Percentiles rank a stretch among this genome's conserved stretches.
Evolutionary conservation across 2,888 invertebrate species (phyloP).

Genomic region (Drosophila ezoana): DNA sequence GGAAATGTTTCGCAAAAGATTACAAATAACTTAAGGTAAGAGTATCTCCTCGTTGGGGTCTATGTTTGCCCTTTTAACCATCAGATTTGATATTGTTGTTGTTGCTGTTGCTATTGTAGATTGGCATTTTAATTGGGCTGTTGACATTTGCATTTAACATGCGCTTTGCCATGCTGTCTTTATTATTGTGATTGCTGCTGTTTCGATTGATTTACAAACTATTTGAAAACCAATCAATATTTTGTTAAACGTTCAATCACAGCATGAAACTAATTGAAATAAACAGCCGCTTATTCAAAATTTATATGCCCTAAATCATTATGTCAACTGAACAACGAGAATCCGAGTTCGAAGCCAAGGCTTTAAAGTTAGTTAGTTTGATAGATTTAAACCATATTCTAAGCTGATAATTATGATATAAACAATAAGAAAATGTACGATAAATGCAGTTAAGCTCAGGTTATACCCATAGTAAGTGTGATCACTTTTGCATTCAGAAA

Average conservation of each 20-base stretch:
- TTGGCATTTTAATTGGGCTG: conserved; percentile 56
- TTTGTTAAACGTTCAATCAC: background rate
- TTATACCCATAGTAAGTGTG: too few relatives aligned
- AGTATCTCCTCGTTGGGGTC: conserved; percentile 1
- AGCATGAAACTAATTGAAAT: background rate
- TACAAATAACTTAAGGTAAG: conserved; percentile 14
- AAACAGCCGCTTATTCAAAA: too few relatives aligned
- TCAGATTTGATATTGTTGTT: conserved; percentile 10
- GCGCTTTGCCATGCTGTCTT: background rate
- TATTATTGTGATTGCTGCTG: background rate
- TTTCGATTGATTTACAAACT: conserved; percentile 14
- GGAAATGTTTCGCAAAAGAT: conserved; percentile 23
- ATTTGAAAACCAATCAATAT: conserved; percentile 1
- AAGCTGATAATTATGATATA: too few relatives aligned
- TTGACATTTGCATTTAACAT: conserved; percentile 55
- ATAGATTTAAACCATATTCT: too few relatives aligned
- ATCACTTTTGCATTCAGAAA: too few relatives aligned
- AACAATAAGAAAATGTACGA: too few relatives aligned
- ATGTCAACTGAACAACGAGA: too few relatives aligned
- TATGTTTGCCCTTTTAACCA: conserved; percentile 15
- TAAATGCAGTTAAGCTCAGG: too few relatives aligned
- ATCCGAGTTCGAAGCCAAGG: too few relatives aligned
- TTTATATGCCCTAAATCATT: too few relatives aligned
- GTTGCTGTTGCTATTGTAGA: conserved; percentile 16
- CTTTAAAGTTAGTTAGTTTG: too few relatives aligned